Conservation (phyloP, 2,797 vertebrate genomes). For the Carcharodon carcharias region DNA sequence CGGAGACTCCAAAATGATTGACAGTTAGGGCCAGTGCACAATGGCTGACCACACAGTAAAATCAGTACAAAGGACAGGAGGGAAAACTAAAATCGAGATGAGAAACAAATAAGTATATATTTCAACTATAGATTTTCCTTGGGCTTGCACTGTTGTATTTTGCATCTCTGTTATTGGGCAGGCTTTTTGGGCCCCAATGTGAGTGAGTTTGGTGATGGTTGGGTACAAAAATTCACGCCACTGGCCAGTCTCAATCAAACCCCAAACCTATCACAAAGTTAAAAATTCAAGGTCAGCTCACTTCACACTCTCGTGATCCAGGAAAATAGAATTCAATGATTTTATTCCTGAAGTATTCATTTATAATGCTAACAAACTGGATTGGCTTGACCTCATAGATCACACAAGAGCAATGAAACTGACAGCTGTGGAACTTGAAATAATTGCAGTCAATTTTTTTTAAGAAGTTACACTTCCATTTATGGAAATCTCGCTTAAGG, state of each 20-base stretch:
- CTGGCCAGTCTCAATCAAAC: neutral
- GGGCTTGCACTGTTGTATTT: neutral
- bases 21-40: neutral
- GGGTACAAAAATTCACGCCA: no score
- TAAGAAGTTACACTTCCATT: no score
- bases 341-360: neutral
- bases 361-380: neutral
- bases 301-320: neutral
- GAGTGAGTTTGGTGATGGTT: no score
- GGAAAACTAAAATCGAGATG: neutral
- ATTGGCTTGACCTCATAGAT: neutral
- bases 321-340: neutral
- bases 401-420: neutral
- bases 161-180: no score
- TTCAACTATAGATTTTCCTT: neutral
- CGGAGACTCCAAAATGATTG: neutral
- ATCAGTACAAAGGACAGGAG: neutral
- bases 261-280: neutral
- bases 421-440: neutral
- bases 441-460: neutral
- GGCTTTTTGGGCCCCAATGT: no score
- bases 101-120: neutral
- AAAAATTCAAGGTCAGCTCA: neutral
- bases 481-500: neutral
- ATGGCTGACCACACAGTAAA: no score